Evolutionary conservation across 2,797 vertebrate species (phyloP), one percentile per base, ranked within the genome.

Genomic region (Tenualosa ilisha): DNA sequence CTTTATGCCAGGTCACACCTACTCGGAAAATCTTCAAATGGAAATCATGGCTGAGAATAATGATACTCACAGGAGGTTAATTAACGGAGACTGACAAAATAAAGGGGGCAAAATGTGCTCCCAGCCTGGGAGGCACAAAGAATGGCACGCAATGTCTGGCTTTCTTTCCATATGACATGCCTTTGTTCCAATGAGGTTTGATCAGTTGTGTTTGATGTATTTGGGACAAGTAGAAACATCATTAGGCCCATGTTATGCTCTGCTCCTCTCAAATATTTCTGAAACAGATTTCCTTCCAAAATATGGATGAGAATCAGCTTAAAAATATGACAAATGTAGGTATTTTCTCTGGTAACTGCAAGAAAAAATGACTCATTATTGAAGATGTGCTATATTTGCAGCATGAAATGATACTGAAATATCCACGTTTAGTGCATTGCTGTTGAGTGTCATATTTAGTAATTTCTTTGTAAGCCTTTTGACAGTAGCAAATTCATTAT

Each of bases 1-100:
- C 82, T 87, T 61, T 82, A 90, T 89, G 87, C 85, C 85, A 31
- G 81, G 86, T 87, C 90, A 91, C 88, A 40, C 82, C 81, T 84
- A 89, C 37, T 81, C 83, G 53, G 72, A 81, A 87, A 20, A 84
- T 89, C 84, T 90, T 87, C 68, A 83, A 90, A 88, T 90, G 87
- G 90, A 90, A 91, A 87, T 88, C 89, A 89, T 91, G 88, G 81
- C 63, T 86, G 87, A 90, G 92, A 91, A 89, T 92, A 90, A 90
- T 90, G 84, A 37, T 88, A 84, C 86, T 91, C 88, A 84, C 85
- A 82, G 86, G 89, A 90, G 91, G 90, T 91, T 93, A 92, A 93
- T 93, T 93, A 93, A 88, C 88, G 68, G 82, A 11, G 61, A 84
- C 84, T 86, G 87, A 89, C 86, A 83, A 65, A 50, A 31, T 82